Evolutionary conservation across 2,113 vertebrate species (phyloP).

Genomic region (Chloebia gouldiae): DNA sequence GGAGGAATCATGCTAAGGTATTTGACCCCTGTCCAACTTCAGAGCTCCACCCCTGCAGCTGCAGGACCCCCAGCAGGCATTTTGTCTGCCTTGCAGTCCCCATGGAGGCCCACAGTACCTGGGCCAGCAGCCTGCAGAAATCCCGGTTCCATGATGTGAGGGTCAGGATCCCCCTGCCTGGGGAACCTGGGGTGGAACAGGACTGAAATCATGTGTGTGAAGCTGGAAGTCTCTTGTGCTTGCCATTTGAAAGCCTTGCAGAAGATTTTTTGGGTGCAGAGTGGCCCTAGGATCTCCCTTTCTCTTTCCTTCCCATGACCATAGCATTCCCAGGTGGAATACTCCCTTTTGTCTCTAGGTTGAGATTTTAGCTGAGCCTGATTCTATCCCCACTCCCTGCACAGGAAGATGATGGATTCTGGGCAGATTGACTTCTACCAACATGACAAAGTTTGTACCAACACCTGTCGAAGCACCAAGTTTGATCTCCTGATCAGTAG

Average conservation of each 20-base stretch:
- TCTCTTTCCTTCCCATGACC: not conserved
- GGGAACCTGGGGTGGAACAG: not conserved
- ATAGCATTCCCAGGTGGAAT: not conserved
- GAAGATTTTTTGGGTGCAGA: not conserved
- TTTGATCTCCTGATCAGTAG: slow-evolving; percentile 92
- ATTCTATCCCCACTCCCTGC: slow-evolving; percentile 18
- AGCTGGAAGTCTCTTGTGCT: not conserved
- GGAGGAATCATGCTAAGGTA: slow-evolving; percentile 97
- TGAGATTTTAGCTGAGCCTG: slow-evolving; percentile 12
- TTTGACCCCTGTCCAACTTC: not conserved
- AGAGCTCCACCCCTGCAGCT: not conserved
- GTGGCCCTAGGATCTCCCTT: not conserved
- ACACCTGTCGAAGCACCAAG: slow-evolving; percentile 95
- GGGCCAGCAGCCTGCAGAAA: not conserved
- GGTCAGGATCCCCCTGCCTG: not conserved
- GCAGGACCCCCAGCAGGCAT: not conserved
- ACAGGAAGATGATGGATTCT: slow-evolving; percentile 96
- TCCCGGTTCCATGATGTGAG: not conserved
- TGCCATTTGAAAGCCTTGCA: not conserved
- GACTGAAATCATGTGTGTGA: not conserved
- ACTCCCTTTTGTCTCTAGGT: not conserved
- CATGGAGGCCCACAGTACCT: not conserved
- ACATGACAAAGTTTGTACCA: slow-evolving; percentile 91
- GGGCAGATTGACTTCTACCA: slow-evolving; percentile 97
- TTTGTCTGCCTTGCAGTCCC: not conserved